phyloP scores from a whole-genome alignment of 2,113 vertebrate species.

The Saiga tatarica region DNA sequence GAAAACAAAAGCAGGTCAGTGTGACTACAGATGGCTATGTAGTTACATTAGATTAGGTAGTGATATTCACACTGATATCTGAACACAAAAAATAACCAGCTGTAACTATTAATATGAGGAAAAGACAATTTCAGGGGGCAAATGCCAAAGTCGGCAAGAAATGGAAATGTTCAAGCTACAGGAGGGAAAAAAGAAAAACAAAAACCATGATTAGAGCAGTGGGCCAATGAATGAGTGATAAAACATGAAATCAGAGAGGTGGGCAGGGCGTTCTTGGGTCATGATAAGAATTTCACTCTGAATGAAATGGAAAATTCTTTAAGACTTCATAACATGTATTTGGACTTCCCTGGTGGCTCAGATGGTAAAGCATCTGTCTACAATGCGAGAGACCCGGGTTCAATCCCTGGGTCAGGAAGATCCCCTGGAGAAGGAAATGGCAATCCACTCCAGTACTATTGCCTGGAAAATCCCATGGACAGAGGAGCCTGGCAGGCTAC shows the following conservation, averaged over 20 bases:
- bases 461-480: no score
- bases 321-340: not conserved
- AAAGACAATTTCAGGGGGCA: slow-evolving; percentile 3
- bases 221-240: not conserved
- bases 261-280: not conserved
- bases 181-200: no score
- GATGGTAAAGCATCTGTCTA: no score
- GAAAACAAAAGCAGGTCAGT: slow-evolving; percentile 23
- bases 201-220: not conserved
- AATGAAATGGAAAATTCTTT: slow-evolving; percentile 19
- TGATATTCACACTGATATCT: not conserved
- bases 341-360: no score
- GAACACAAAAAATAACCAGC: not conserved
- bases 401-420: no score
- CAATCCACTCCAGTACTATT: no score
- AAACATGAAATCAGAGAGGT: slow-evolving; percentile 21
- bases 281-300: slow-evolving; percentile 16
- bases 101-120: not conserved
- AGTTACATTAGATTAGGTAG: not conserved
- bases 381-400: no score
- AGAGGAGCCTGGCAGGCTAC: no score
- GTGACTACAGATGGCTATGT: not conserved
- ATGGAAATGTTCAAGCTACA: not conserved
- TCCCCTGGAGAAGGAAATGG: no score
- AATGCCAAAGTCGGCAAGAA: not conserved